Conservation (phyloP, 2,113 vertebrate genomes). For the Aplodontia rufa region DNA sequence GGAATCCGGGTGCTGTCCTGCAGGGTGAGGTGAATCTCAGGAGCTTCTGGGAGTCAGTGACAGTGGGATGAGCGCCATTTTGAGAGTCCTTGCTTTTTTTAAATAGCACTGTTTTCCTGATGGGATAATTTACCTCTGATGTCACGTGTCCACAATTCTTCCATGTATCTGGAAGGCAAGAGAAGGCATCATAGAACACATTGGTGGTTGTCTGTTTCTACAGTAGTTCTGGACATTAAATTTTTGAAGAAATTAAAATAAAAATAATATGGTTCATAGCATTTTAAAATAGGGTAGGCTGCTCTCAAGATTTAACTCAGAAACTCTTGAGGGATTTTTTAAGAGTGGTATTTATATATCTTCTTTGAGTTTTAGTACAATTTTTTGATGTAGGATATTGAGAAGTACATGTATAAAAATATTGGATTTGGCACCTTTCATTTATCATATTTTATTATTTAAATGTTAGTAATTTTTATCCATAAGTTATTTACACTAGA, state of each 20-base stretch:
- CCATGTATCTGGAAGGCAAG: background rate
- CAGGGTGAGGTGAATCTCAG: no score
- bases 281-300: background rate
- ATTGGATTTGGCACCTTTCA: background rate
- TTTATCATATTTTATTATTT: background rate
- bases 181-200: background rate
- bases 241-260: background rate
- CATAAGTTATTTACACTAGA: background rate
- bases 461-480: slow-evolving; percentile 12
- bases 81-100: no score
- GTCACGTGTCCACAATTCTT: background rate
- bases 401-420: background rate
- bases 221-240: background rate
- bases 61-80: no score
- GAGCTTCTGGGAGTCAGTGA: no score
- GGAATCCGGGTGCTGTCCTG: no score
- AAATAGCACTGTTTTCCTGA: background rate
- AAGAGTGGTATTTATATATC: background rate
- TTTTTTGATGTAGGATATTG: background rate
- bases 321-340: slow-evolving; percentile 11
- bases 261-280: background rate
- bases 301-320: background rate
- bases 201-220: background rate
- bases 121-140: background rate
- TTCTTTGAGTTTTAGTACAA: background rate